Conservation (phyloP, 2,113 vertebrate genomes). For the Prunella himalayana region DNA sequence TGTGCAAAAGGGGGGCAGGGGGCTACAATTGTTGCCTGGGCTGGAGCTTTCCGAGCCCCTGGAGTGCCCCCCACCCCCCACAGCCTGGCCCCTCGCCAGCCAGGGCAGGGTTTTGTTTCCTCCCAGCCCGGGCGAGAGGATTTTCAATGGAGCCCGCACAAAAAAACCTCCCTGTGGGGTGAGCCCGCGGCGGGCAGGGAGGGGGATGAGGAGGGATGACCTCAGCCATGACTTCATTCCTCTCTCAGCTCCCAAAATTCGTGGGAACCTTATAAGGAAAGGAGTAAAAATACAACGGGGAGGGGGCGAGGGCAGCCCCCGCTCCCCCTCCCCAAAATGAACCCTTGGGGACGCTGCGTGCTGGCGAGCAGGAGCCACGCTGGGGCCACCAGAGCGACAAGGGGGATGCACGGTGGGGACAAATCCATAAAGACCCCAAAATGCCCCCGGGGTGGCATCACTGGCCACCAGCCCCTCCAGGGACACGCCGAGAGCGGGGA, state of each 20-base stretch:
- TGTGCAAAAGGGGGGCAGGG: background rate
- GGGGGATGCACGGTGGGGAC: background rate
- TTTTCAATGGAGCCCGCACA: conserved; percentile 33
- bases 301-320: background rate
- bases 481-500: background rate
- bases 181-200: background rate
- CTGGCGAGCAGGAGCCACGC: too few relatives aligned
- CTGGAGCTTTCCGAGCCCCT: background rate
- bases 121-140: background rate
- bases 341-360: background rate
- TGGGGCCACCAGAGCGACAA: background rate
- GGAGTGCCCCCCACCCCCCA: background rate
- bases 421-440: background rate
- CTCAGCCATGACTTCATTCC: conserved; percentile 53
- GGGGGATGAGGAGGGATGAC: background rate
- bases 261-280: conserved; percentile 34
- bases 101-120: conserved; percentile 32
- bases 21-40: background rate
- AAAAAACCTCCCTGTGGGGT: conserved; percentile 30
- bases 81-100: background rate
- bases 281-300: background rate
- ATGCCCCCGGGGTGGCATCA: background rate
- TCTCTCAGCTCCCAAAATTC: conserved; percentile 13
- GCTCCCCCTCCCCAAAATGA: background rate
- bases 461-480: too few relatives aligned